Evolutionary conservation across 2,113 vertebrate genomes (phyloP).

Genomic region (Ardeotis arabs): DNA sequence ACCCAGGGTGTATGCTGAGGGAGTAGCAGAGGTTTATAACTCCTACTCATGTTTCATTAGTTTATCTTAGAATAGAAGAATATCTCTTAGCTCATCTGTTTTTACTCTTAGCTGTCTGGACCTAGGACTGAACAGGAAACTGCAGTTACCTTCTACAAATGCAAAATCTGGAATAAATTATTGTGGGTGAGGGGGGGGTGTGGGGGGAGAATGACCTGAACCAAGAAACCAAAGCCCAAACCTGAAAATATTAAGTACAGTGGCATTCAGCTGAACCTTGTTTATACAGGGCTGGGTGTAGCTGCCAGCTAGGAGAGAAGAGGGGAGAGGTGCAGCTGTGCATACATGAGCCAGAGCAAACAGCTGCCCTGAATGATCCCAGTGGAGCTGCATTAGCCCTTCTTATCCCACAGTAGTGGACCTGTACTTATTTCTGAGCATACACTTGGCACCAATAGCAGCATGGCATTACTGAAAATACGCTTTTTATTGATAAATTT

Average conservation of each 20-base stretch:
- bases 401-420: rapidly evolving
- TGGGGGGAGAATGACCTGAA: too few relatives aligned
- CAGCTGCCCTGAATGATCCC: background rate
- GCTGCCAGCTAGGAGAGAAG: background rate
- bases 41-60: background rate
- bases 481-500: background rate
- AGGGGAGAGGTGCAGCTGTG: background rate
- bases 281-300: background rate
- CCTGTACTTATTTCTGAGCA: rapidly evolving
- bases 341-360: background rate
- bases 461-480: background rate
- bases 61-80: background rate
- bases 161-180: background rate
- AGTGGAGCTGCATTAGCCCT: rapidly evolving
- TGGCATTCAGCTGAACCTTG: background rate
- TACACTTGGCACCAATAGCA: background rate
- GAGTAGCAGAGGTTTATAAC: background rate
- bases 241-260: background rate
- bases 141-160: background rate
- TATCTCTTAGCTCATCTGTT: background rate
- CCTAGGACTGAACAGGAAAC: background rate
- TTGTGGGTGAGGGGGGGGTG: too few relatives aligned
- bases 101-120: background rate
- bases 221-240: background rate
- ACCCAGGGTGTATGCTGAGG: slow-evolving; percentile 31